Conservation (phyloP, 2,888 invertebrate genomes). For the Trichopoda pennipes region DNA sequence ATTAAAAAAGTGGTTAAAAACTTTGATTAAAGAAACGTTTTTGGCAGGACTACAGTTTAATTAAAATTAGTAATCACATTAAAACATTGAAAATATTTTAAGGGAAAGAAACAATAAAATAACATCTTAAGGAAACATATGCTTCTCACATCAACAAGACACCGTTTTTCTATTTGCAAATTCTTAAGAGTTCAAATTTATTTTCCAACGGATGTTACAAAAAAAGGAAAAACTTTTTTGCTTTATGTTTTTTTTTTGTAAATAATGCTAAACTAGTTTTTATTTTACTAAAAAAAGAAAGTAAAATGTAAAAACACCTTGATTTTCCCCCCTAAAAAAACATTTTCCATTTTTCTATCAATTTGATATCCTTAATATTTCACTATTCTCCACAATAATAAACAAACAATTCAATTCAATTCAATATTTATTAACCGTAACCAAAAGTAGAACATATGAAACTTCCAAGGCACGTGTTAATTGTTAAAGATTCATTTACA, state of each 20-base stretch:
- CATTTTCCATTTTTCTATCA: background rate
- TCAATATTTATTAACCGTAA: conserved; percentile 52
- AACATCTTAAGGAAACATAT: background rate
- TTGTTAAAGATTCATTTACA: conserved; percentile 51
- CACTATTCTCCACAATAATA: conserved; percentile 14
- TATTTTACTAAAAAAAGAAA: conserved; percentile 30
- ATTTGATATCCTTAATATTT: conserved; percentile 57
- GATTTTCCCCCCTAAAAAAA: conserved; percentile 21
- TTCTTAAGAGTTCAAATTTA: background rate
- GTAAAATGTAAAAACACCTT: conserved; percentile 36
- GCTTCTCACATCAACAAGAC: background rate
- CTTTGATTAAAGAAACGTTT: too few relatives aligned
- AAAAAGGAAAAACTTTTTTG: background rate
- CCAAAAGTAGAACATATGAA: conserved; percentile 57
- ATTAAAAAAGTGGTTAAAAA: too few relatives aligned
- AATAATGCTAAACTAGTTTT: conserved; percentile 37
- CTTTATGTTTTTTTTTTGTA: background rate
- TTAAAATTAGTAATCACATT: too few relatives aligned
- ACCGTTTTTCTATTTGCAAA: background rate
- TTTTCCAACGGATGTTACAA: conserved; percentile 26
- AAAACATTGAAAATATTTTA: background rate
- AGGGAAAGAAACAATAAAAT: background rate
- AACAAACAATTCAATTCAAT: conserved; percentile 6
- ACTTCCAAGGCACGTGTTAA: conserved; percentile 61
- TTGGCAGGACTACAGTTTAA: too few relatives aligned